Percentiles rank a stretch among this genome's conserved stretches.
phyloP scores from a whole-genome alignment of 2,113 vertebrate species.

The Probosciger aterrimus region DNA sequence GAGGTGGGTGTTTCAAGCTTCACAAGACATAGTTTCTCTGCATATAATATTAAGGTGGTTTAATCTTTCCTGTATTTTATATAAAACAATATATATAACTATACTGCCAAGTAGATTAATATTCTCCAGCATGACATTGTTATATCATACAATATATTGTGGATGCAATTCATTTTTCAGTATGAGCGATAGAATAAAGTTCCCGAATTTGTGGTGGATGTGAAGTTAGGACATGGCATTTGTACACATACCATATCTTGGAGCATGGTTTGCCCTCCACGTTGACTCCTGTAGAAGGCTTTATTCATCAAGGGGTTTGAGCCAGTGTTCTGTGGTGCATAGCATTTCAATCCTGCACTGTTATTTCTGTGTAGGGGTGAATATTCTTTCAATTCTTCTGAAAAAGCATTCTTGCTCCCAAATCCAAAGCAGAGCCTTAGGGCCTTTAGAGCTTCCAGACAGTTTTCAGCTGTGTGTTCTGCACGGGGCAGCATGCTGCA shows the following conservation, averaged over 20 bases:
- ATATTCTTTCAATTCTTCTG: background rate
- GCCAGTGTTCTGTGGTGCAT: background rate
- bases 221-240: background rate
- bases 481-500: rapidly evolving
- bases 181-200: background rate
- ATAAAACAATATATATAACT: too few relatives aligned
- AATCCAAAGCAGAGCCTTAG: background rate
- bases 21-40: background rate
- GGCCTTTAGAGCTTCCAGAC: background rate
- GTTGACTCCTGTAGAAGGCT: background rate
- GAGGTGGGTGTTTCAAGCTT: background rate
- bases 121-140: background rate
- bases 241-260: background rate
- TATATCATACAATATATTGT: background rate
- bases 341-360: background rate
- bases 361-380: background rate
- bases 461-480: rapidly evolving
- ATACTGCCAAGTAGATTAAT: background rate
- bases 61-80: background rate
- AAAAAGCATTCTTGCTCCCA: background rate
- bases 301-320: background rate
- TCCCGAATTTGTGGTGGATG: background rate
- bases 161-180: background rate
- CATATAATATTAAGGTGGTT: background rate
- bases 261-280: background rate